These are phyloP conservation scores for Diaperis boleti DNA, from an alignment of 2,888 invertebrate genomes.

Conservation along the genomic window DNA sequence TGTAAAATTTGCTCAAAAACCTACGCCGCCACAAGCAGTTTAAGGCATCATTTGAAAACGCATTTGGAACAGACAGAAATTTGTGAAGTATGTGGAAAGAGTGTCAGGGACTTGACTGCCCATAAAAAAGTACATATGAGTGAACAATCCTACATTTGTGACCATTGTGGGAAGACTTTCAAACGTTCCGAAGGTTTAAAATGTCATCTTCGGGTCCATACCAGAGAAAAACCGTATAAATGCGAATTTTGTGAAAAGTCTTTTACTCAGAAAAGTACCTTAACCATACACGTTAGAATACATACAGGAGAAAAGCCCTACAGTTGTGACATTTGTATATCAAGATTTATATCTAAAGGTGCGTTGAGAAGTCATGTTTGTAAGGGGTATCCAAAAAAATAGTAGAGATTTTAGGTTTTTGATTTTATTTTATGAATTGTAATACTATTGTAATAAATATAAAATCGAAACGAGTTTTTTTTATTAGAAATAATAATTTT, in stretches of 20 bases:
- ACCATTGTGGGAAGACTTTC: not conserved
- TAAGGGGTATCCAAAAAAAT: constrained; percentile 33
- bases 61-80: constrained; percentile 50
- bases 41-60: constrained; percentile 55
- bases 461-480: no score
- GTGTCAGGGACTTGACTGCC: not conserved
- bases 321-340: constrained; percentile 41
- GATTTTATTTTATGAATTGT: no score
- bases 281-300: constrained; percentile 62
- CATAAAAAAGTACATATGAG: not conserved
- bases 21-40: constrained; percentile 61
- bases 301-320: constrained; percentile 26
- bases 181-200: not conserved
- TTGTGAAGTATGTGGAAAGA: constrained; percentile 39
- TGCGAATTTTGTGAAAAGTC: constrained; percentile 5
- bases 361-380: constrained; percentile 11
- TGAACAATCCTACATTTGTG: not conserved
- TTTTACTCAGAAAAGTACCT: constrained; percentile 65
- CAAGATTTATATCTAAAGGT: constrained; percentile 37
- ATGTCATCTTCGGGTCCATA: constrained; percentile 3
- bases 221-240: constrained; percentile 15
- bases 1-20: constrained; percentile 69
- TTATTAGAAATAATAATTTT: no score
- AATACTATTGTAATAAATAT: no score
- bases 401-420: not conserved